Evolutionary conservation across 2,113 vertebrate species (phyloP), one percentile per base, ranked within the genome.

Genomic region (Upupa epops): DNA sequence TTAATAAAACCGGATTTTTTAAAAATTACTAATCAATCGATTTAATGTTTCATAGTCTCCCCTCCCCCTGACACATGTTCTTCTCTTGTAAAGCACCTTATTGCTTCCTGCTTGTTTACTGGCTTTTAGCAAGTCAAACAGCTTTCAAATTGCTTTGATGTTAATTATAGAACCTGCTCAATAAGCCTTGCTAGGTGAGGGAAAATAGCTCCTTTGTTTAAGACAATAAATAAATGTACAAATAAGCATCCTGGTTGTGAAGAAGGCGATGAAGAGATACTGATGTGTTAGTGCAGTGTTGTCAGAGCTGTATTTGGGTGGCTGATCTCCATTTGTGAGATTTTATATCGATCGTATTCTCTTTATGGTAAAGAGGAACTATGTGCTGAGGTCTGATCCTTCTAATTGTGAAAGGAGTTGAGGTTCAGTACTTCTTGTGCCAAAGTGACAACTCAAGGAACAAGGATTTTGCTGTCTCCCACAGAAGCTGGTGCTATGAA

Each of bases 71-170:
- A 88, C 88, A 88, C 90, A 42, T 92, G 90, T 94, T 94, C 58
- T 49, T 86, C 83, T 92, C 93, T 95, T 90, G 86, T 93, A 95
- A 81, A 88, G 66, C 77, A 92, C 86, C 73, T 82, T 85, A 76
- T 45, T 93, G 81, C 90, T 94, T 96, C 88, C 88, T 94, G 74
- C 70, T 70, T 94, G 83, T 93, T 96, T 94, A 89, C 77, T 1
- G 60, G 70, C 81, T 96, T 93, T 94, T 66, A 93, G 88, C 92
- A 90, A 93, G 86, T 96, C 77, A 76, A 86, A 80, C 90, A 94
- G 90, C 93, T 96, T 95, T 93, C 83, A 86, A 13, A 89, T 88
- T 90, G 86, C 92, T 96, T 96, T 96, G 93, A 96, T 94, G 90
- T 82, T 96, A 96, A 96, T 96, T 96, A 89, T 85, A 85, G 89